phyloP scores from a whole-genome alignment of 2,888 invertebrate genomes.

The Neocrepidodera transversa region DNA sequence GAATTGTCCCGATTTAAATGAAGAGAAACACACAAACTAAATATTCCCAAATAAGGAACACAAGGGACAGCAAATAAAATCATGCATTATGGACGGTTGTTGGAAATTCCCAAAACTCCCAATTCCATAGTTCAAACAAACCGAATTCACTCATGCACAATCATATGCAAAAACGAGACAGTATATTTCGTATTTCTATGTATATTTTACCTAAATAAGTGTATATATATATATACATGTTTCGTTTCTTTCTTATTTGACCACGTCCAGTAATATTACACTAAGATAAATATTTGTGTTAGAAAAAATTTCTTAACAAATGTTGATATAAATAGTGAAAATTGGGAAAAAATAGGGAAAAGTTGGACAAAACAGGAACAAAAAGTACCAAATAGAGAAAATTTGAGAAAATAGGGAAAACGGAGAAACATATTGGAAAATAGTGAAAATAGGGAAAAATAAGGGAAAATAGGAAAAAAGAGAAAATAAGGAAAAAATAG shows the following conservation, averaged over 20 bases:
- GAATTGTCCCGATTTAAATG: not conserved
- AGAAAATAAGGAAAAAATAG: too few relatives aligned
- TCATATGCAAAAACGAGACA: slow-evolving; percentile 50
- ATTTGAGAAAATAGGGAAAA: too few relatives aligned
- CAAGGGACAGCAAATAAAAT: slow-evolving; percentile 54
- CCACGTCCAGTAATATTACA: slow-evolving; percentile 18
- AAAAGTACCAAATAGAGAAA: too few relatives aligned
- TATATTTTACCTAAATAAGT: slow-evolving; percentile 18
- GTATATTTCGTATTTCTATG: slow-evolving; percentile 32
- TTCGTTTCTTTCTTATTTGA: slow-evolving; percentile 27
- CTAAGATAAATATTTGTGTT: too few relatives aligned
- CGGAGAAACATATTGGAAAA: too few relatives aligned
- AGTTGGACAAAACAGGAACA: too few relatives aligned
- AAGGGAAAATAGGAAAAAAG: too few relatives aligned
- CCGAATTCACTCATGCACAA: slow-evolving; percentile 57
- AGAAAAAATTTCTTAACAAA: too few relatives aligned
- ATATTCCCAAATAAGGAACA: slow-evolving; percentile 34
- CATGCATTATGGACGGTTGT: slow-evolving; percentile 50
- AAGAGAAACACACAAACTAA: slow-evolving; percentile 19
- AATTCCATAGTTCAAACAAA: slow-evolving; percentile 53
- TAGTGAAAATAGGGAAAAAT: too few relatives aligned
- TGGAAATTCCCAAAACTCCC: slow-evolving; percentile 45
- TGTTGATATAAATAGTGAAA: too few relatives aligned
- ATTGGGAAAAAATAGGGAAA: too few relatives aligned
- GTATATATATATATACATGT: too few relatives aligned